Base-by-base conservation (phyloP, 2,888 invertebrate genomes). In the Pemphredon lugubris region DNA sequence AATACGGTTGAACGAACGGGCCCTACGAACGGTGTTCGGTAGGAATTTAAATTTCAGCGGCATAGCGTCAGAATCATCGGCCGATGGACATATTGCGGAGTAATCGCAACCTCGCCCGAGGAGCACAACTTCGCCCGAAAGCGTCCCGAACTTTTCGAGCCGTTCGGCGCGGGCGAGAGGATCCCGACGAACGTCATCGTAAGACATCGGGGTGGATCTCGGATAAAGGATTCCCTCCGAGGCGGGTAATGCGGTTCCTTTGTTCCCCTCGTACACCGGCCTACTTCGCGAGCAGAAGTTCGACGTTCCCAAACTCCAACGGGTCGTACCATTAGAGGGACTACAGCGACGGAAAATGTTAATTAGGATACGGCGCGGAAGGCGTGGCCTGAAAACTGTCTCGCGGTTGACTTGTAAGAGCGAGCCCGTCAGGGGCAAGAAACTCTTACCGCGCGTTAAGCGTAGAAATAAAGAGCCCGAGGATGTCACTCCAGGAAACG, bases 1-100 rank as follows among this genome's bases (percentile, higher is more conserved):
- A 69, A 54, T 72, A 58, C 58, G 64, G 63, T 55, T 51, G 59
- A 70, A 54, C 39, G 69, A 53, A 64, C 68, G 55, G 37, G n/a
- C n/a, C n/a, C n/a, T n/a, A n/a, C n/a, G 40, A 34, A 18, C 13
- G 40, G 60, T 39, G 64, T 69, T 59, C 63, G 30, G 34, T 54
- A 51, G 55, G 69, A 72, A 72, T 72, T 61, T 57, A 53, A 71
- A 72, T 51, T 55, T 59, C 34, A 40, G 14, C 4, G n/a, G 18
- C 40, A 18, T 47, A 53, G 55, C 18, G 54, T 32, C 30, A 18
- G 1, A 23, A 39, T 13, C 30, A 39, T n/a, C 13, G 18, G 30
- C 42, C 18, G n/a, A 30, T 32, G 47, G 48, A 48, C 48, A 34
- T 42, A n/a, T n/a, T 23, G 26, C n/a, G 20, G 37, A 30, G 51